phyloP scores from a whole-genome alignment of 2,888 invertebrate genomes.

The Hirtodrosophila histrioides region DNA sequence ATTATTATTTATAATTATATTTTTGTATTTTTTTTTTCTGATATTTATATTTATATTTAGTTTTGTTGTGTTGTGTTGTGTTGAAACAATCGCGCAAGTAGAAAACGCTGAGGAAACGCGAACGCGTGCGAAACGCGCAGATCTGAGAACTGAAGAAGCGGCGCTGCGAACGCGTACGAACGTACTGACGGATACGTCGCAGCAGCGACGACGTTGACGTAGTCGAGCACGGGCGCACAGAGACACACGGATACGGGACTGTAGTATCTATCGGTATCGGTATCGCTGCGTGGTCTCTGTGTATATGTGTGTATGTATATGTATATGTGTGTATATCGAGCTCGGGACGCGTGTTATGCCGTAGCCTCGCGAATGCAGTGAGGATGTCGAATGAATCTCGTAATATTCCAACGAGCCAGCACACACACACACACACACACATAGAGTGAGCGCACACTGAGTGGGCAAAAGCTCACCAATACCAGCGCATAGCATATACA shows the following conservation, averaged over 20 bases:
- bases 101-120: constrained; percentile 30
- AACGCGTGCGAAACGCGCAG: constrained; percentile 59
- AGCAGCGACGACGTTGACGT: constrained; percentile 67
- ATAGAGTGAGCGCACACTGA: constrained; percentile 22
- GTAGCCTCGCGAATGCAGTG: constrained; percentile 52
- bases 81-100: constrained; percentile 59
- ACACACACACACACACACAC: constrained; percentile 14
- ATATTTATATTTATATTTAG: constrained; percentile 14
- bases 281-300: constrained; percentile 3
- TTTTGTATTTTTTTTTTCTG: background rate
- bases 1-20: constrained; percentile 10
- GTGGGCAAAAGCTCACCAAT: constrained; percentile 46
- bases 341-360: constrained; percentile 26
- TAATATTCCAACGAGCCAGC: constrained; percentile 34
- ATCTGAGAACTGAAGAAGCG: constrained; percentile 69
- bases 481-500: constrained; percentile 15
- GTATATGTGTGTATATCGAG: constrained; percentile 6
- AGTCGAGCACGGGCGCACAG: constrained; percentile 63
- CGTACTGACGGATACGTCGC: constrained; percentile 75
- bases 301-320: background rate
- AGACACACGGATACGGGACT: constrained; percentile 42
- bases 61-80: constrained; percentile 19
- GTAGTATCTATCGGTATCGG: constrained; percentile 65
- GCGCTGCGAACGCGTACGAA: constrained; percentile 79
- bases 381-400: constrained; percentile 63